Conservation (phyloP, 2,113 vertebrate genomes). For the Saguinus imperator region DNA sequence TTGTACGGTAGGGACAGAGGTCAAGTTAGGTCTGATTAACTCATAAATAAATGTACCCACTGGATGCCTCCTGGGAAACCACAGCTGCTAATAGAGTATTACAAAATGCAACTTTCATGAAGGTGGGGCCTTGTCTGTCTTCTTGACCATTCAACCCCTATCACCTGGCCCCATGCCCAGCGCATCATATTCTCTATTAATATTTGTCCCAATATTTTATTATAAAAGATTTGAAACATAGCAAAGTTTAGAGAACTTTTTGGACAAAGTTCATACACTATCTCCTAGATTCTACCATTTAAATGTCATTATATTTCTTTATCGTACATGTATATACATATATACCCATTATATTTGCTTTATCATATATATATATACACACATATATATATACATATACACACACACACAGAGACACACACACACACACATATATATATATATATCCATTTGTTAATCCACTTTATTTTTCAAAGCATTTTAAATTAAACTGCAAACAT, state of each 20-base stretch:
- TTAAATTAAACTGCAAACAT: neutral
- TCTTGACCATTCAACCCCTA: neutral
- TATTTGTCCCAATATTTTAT: neutral
- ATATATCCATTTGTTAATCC: neutral
- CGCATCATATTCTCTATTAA: neutral
- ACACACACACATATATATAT: neutral
- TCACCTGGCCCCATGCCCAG: neutral
- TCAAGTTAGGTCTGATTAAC: neutral
- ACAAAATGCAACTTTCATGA: neutral
- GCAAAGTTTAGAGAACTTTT: neutral
- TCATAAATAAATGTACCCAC: neutral
- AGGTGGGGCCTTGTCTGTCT: neutral
- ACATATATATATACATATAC: neutral
- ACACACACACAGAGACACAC: no score
- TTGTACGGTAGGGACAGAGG: neutral
- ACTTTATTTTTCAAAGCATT: constrained; percentile 11
- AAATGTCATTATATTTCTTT: neutral
- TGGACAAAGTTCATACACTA: neutral
- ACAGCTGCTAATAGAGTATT: neutral
- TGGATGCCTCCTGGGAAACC: neutral
- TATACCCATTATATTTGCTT: neutral
- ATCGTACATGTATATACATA: neutral
- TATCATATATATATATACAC: neutral
- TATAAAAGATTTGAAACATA: neutral
- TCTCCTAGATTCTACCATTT: neutral